Base-by-base conservation (phyloP, 1,140 invertebrate genomes). In the Camponotus pennsylvanicus region DNA sequence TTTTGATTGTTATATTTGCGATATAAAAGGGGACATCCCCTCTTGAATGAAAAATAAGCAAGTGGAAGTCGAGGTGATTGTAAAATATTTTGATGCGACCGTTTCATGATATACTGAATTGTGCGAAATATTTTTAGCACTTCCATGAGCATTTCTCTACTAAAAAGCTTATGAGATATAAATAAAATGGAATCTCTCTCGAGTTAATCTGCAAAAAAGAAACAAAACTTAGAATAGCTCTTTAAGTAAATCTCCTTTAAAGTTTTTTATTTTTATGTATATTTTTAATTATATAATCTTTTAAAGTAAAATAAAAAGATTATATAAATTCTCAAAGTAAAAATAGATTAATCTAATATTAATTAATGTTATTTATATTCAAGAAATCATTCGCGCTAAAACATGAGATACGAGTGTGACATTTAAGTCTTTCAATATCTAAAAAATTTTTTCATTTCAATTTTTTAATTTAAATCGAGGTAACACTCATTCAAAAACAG, bases 1-100 rank as follows among this genome's bases (percentile, higher is more conserved):
- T 59, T 59, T 57, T 37, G 40, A 82, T 45, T 49, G 52, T 59
- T 59, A 42, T 40, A 63, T 73, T 45, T 73, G 55, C 79, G 40
- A 45, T 21, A 55, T 45, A 40, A 61, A 27, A n/a, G 79, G 55
- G 40, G 13, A 34, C 42, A 34, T 5, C 8, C 55, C 59, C 79
- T 45, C 77, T 32, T 13, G 45, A 57, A 27, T 42, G 79, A 45
- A 61, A 61, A 61, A 61, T 45, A 61, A 45, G 61, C 42, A 42
- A 42, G 18, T 37, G 52, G 5, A 57, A 45, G 37, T 61, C 32
- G 67, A 49, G 52, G 32, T 63, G 18, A 27, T 4, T 49, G 69
- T 83, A 83, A 63, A 75, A 59, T 57, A 49, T 40, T 83, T 21
- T 37, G 67, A 4, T 6, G 40, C 18, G 21, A 73, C 11, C 37